These are phyloP conservation scores for Puffinus mauretanicus DNA, from an alignment of 2,113 vertebrate genomes.

Conservation along the genomic window DNA sequence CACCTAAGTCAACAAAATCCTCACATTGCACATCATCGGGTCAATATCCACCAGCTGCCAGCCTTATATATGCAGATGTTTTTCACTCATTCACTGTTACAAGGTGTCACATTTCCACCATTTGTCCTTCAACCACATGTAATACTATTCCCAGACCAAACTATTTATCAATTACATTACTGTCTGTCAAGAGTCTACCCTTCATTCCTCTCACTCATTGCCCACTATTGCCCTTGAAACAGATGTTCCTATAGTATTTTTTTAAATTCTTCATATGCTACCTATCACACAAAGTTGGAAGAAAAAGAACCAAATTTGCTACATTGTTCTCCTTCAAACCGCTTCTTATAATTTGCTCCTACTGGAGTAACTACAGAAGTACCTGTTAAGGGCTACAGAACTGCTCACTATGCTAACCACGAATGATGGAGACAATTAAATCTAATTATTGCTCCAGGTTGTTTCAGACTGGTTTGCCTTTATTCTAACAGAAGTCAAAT, in stretches of 20 bases:
- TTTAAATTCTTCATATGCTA: not conserved
- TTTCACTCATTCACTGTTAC: not conserved
- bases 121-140: not conserved
- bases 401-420: accelerated
- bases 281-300: not conserved
- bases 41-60: not conserved
- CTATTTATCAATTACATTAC: not conserved
- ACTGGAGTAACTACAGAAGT: not conserved
- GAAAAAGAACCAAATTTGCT: not conserved
- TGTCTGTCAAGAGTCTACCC: not conserved
- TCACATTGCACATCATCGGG: not conserved
- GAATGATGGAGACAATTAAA: not conserved
- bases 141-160: not conserved
- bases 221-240: not conserved
- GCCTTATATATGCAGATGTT: not conserved
- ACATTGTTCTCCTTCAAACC: not conserved
- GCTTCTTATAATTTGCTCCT: not conserved
- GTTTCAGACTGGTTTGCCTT: not conserved
- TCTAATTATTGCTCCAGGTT: not conserved
- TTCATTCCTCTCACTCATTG: not conserved
- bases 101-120: not conserved
- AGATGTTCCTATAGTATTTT: not conserved
- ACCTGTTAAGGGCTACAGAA: not conserved
- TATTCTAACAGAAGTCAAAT: not conserved
- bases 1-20: not conserved